Conservation (phyloP, 1,140 invertebrate species). For the Onthophagus taurus region DNA sequence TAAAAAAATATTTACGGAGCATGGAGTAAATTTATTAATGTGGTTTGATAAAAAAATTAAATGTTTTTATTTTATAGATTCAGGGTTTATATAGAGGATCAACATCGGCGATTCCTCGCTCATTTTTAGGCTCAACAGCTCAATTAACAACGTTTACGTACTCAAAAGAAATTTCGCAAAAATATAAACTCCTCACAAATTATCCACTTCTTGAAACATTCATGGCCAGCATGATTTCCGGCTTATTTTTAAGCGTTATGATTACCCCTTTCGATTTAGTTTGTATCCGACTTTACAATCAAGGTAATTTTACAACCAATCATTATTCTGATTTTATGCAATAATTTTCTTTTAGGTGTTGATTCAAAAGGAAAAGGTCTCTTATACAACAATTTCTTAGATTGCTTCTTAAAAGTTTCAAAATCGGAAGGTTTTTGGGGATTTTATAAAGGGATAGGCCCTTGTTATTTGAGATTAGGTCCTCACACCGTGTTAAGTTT, state of each 20-base stretch:
- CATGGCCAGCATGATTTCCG: constrained; percentile 64
- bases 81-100: constrained; percentile 68
- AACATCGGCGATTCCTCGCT: constrained; percentile 59
- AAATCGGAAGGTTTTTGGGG: constrained; percentile 63
- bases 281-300: constrained; percentile 82
- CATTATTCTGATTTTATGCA: background rate
- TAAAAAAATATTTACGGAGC: constrained; percentile 52
- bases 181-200: constrained; percentile 43
- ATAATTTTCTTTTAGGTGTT: constrained; percentile 41
- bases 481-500: constrained; percentile 77
- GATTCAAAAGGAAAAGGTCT: constrained; percentile 55
- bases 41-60: background rate
- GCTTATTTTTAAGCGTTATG: constrained; percentile 64
- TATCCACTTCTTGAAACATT: constrained; percentile 62
- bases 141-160: constrained; percentile 77
- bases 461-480: constrained; percentile 71
- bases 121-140: constrained; percentile 74
- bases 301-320: constrained; percentile 46
- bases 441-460: constrained; percentile 77
- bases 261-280: constrained; percentile 89
- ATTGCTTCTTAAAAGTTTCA: constrained; percentile 68
- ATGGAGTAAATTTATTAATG: constrained; percentile 46
- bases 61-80: constrained; percentile 23
- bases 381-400: constrained; percentile 60
- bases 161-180: constrained; percentile 50